Percentiles rank a stretch among this genome's conserved stretches.
Evolutionary conservation across 2,113 vertebrate genomes (phyloP).

Genomic region (Bubo scandiacus): DNA sequence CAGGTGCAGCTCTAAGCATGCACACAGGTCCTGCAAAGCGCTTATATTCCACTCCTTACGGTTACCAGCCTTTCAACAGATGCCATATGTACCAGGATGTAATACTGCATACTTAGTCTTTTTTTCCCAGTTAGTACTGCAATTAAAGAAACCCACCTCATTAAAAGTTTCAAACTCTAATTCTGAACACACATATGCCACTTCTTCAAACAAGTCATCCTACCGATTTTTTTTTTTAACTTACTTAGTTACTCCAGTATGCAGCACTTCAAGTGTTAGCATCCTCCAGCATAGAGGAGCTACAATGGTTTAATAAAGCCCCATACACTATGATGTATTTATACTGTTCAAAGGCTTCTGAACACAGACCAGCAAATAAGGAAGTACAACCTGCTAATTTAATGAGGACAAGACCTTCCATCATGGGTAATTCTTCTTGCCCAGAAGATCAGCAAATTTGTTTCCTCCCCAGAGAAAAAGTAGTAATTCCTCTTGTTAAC

Average conservation of each 20-base stretch:
- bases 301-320: background rate
- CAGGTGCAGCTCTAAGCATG: background rate
- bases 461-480: background rate
- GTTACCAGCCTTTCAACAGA: background rate
- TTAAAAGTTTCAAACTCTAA: background rate
- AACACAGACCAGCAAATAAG: background rate
- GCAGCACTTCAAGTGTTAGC: background rate
- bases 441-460: background rate
- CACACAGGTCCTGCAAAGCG: background rate
- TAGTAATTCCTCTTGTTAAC: background rate
- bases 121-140: background rate
- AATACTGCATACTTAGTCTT: background rate
- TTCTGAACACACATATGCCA: background rate
- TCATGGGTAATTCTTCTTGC: background rate
- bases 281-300: background rate
- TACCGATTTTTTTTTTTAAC: background rate
- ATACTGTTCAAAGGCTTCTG: background rate
- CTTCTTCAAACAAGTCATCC: background rate
- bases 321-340: background rate
- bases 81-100: background rate
- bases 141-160: background rate
- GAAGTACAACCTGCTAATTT: background rate
- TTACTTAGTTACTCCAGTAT: background rate
- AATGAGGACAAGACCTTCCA: background rate
- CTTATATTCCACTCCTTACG: accelerated